Conservation (phyloP, 2,113 vertebrate species). For the Plecturocebus donacophilus region DNA sequence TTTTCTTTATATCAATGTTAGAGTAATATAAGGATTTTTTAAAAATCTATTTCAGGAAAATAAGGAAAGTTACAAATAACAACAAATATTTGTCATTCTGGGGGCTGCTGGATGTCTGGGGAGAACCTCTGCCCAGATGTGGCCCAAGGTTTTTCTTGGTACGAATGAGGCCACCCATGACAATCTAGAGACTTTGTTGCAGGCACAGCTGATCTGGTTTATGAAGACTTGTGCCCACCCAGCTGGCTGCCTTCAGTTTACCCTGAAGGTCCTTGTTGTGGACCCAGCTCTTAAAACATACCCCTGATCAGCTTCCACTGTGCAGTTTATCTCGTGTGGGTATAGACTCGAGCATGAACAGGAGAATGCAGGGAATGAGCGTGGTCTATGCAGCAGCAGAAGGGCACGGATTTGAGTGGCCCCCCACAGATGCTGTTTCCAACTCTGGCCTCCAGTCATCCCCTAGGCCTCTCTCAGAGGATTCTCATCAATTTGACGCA, state of each 20-base stretch:
- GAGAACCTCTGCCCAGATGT: neutral
- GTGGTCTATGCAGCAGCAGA: neutral
- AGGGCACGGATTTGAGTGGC: neutral
- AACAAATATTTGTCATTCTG: neutral
- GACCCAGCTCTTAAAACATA: neutral
- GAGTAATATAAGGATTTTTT: neutral
- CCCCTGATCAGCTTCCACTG: accelerated
- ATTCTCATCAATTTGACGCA: neutral
- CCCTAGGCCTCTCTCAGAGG: neutral
- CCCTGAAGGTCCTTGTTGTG: too few species aligned
- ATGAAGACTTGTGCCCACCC: neutral
- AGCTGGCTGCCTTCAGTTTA: neutral
- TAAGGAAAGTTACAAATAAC: neutral
- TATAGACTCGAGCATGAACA: neutral
- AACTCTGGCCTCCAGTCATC: too few species aligned
- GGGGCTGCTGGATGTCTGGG: too few species aligned
- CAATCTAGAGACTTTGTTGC: neutral
- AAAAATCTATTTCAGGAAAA: neutral
- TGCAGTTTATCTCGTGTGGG: neutral
- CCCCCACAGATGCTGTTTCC: neutral
- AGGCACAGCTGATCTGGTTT: neutral
- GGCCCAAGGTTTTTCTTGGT: neutral
- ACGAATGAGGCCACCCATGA: accelerated
- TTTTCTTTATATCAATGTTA: neutral
- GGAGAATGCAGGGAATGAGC: too few species aligned